Evolutionary conservation across 2,888 invertebrate species (phyloP).

Genomic region (Lacanobia oleracea): DNA sequence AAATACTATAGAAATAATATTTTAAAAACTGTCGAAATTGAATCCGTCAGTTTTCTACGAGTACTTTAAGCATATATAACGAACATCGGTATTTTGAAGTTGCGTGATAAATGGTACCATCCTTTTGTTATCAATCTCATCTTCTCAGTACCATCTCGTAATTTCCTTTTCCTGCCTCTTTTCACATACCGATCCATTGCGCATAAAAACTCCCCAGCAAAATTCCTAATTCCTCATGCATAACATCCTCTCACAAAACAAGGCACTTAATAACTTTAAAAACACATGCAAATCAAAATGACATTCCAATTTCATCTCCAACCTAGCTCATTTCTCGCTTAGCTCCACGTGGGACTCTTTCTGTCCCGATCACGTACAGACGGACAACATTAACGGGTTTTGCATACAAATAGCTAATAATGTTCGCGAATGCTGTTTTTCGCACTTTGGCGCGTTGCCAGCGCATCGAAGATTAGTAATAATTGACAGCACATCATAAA

Average conservation of each 20-base stretch:
- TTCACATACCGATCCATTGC: not conserved
- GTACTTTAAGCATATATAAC: too few relatives aligned
- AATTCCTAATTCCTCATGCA: not conserved
- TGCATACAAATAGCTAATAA: slow-evolving; percentile 78
- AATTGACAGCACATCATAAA: slow-evolving; percentile 79
- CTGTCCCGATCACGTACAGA: slow-evolving; percentile 58
- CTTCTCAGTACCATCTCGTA: not conserved
- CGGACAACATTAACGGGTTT: slow-evolving; percentile 48
- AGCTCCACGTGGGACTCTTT: slow-evolving; percentile 29
- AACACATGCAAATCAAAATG: slow-evolving; percentile 41
- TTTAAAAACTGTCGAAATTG: too few relatives aligned
- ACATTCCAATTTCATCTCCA: slow-evolving; percentile 46
- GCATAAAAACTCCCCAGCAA: not conserved
- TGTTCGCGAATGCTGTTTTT: slow-evolving; percentile 69
- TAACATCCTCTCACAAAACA: slow-evolving; percentile 4
- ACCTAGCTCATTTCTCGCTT: slow-evolving; percentile 45
- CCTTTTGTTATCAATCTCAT: too few relatives aligned
- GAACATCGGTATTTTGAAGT: too few relatives aligned
- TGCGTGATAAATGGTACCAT: too few relatives aligned
- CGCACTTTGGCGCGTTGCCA: slow-evolving; percentile 79
- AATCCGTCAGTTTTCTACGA: too few relatives aligned
- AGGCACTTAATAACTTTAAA: slow-evolving; percentile 19
- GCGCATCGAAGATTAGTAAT: slow-evolving; percentile 76
- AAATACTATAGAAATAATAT: too few relatives aligned
- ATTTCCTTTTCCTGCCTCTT: too few relatives aligned